Conservation (phyloP, 2,797 vertebrate genomes). For the Danio albolineatus region DNA sequence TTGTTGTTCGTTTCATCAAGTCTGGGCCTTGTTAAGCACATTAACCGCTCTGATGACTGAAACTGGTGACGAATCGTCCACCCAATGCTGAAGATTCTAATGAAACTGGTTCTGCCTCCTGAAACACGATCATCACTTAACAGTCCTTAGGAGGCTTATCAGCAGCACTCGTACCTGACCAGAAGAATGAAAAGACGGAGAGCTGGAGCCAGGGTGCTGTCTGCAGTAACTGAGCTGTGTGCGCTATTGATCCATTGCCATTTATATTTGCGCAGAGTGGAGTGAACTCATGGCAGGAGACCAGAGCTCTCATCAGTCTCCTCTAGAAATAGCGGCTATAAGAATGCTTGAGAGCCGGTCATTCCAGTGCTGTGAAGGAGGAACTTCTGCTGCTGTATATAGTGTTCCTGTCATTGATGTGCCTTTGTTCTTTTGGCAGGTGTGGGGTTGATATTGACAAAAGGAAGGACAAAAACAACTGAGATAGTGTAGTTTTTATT, state of each 20-base stretch:
- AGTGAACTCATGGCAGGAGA: constrained; percentile 58
- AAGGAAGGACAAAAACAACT: neutral
- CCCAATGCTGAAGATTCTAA: constrained; percentile 23
- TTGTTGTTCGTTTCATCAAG: neutral
- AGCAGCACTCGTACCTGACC: constrained; percentile 41
- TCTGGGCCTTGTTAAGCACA: neutral
- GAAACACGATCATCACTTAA: constrained; percentile 40
- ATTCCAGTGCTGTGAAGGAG: constrained; percentile 26
- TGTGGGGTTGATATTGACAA: constrained; percentile 14
- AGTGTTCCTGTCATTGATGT: constrained; percentile 9
- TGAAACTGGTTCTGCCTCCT: constrained; percentile 3
- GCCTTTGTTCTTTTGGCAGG: constrained; percentile 2
- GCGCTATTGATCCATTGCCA: constrained; percentile 60
- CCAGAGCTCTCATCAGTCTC: constrained; percentile 53
- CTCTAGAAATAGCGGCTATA: constrained; percentile 32
- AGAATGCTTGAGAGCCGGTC: constrained; percentile 35
- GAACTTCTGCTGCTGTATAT: neutral
- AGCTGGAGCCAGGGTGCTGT: constrained; percentile 50
- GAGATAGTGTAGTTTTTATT: neutral
- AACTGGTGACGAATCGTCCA: constrained; percentile 5
- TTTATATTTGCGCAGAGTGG: constrained; percentile 60
- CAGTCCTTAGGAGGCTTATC: constrained; percentile 33
- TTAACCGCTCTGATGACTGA: neutral
- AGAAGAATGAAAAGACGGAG: constrained; percentile 46
- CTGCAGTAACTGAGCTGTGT: constrained; percentile 61